Evolutionary conservation across 1,140 invertebrate genomes (phyloP), one percentile per base, ranked within the genome.

Genomic region (Lutraria rhynchaena): DNA sequence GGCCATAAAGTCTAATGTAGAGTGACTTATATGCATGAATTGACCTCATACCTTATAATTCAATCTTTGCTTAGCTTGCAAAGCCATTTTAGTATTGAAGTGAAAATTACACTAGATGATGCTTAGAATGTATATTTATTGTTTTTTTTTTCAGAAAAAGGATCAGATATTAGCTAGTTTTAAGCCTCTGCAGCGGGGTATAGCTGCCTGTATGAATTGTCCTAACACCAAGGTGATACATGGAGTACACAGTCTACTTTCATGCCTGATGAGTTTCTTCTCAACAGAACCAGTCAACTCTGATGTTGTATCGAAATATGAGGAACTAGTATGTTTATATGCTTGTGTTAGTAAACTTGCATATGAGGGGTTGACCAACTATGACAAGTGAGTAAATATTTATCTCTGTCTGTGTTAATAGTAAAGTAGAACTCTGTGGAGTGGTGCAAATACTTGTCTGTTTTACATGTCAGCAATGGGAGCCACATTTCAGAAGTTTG

Each of bases 291-390:
- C 96, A 0, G 94, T 95, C 0, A 95, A 94, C 1, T 95, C 95
- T 0, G 95, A 93, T 49, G 95, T 96, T 3, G 94, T 96, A 0
- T 96, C 96, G 0, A 97, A 98, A 92, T 95, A 96, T 88, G 97
- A 98, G 88, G 97, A 99, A 90, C 91, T 99, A 0, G 97, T 99
- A 86, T 95, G 95, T 53, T 93, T 99, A 5, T 99, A 99, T 90
- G 94, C 95, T 0, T 95, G 95, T 63, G 96, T 99, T n/a, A 96
- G 96, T 81, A 98, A 98, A 87, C 94, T 98, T 89, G 95, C 98
- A 1, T 95, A 95, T 81, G 97, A 99, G 85, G 97, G 97, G 2
- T 93, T 99, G 0, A 95, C 95, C 0, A 95, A 95, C 58, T 99
- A 98, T 91, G 98, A 99, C 88, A 98, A 97, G 92, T 92, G 84